phyloP scores from a whole-genome alignment of 2,888 invertebrate genomes.

The Stegana nigrithorax region DNA sequence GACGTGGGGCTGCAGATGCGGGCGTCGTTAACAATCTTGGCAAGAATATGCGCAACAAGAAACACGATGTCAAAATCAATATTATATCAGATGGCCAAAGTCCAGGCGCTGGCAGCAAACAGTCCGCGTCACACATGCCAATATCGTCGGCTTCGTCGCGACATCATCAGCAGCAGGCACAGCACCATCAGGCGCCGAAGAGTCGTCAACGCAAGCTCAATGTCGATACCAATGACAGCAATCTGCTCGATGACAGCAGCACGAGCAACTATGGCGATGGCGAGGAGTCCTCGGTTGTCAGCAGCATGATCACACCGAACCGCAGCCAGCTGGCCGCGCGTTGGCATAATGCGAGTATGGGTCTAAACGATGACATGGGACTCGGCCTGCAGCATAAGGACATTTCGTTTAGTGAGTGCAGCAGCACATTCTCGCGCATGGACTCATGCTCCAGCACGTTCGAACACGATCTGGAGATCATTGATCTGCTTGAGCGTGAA shows the following conservation, averaged over 20 bases:
- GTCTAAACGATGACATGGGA: too few relatives aligned
- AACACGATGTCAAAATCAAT: conserved; percentile 63
- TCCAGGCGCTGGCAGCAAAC: conserved; percentile 8
- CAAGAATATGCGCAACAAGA: conserved; percentile 52
- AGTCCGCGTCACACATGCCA: too few relatives aligned
- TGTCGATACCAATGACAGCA: conserved; percentile 53
- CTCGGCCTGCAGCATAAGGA: conserved; percentile 53
- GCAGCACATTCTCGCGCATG: conserved; percentile 57
- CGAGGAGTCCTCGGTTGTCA: conserved; percentile 66
- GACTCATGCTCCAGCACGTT: conserved; percentile 63
- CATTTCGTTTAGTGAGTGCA: conserved; percentile 63
- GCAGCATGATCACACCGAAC: conserved; percentile 62
- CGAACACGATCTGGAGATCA: conserved; percentile 67
- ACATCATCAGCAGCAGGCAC: conserved; percentile 11
- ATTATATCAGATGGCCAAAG: conserved; percentile 60
- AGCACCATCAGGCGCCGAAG: conserved; percentile 31
- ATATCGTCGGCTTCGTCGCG: neutral
- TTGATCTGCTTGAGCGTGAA: conserved; percentile 67
- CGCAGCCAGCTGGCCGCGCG: conserved; percentile 37
- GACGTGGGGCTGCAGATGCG: conserved; percentile 48
- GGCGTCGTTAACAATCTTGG: conserved; percentile 51
- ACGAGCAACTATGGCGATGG: conserved; percentile 65
- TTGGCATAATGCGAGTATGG: conserved; percentile 39
- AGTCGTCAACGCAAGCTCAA: conserved; percentile 40
- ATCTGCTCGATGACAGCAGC: conserved; percentile 55